These are phyloP conservation scores for Oryctes rhinoceros DNA, from an alignment of 1,140 invertebrate genomes.

Conservation along the genomic window DNA sequence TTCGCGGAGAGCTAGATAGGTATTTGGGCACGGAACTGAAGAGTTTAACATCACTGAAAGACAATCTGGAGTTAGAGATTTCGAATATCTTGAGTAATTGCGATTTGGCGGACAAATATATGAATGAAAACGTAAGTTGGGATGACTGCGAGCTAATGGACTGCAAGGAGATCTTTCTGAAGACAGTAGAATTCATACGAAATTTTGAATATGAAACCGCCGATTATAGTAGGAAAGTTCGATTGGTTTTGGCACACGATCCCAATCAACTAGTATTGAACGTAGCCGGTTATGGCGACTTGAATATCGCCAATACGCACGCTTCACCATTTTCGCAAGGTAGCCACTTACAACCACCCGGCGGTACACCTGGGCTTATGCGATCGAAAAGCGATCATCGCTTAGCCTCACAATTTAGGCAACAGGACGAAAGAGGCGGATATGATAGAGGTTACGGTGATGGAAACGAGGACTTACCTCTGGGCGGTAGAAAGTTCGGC, in stretches of 20 bases:
- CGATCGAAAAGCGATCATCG: slow-evolving; percentile 93
- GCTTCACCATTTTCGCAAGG: slow-evolving; percentile 60
- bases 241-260: slow-evolving; percentile 87
- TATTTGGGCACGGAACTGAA: slow-evolving; percentile 85
- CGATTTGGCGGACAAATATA: slow-evolving; percentile 94
- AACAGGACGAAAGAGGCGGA: slow-evolving; percentile 77
- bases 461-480: slow-evolving; percentile 53
- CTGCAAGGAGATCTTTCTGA: slow-evolving; percentile 93
- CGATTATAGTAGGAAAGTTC: slow-evolving; percentile 85
- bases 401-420: slow-evolving; percentile 86
- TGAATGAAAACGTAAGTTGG: slow-evolving; percentile 87
- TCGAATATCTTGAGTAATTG: slow-evolving; percentile 94
- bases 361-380: slow-evolving; percentile 77
- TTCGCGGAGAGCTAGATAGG: slow-evolving; percentile 88
- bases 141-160: slow-evolving; percentile 90
- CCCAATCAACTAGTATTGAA: slow-evolving; percentile 88
- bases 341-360: slow-evolving; percentile 62
- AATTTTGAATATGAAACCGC: slow-evolving; percentile 93
- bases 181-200: slow-evolving; percentile 91
- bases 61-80: slow-evolving; percentile 92
- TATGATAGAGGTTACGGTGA: slow-evolving; percentile 58
- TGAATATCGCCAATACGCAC: slow-evolving; percentile 76
- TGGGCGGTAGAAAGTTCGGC: slow-evolving; percentile 77
- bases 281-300: slow-evolving; percentile 85
- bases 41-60: slow-evolving; percentile 85